Base-by-base conservation (phyloP, 2,797 vertebrate species). In the Acanthurus lineatus region DNA sequence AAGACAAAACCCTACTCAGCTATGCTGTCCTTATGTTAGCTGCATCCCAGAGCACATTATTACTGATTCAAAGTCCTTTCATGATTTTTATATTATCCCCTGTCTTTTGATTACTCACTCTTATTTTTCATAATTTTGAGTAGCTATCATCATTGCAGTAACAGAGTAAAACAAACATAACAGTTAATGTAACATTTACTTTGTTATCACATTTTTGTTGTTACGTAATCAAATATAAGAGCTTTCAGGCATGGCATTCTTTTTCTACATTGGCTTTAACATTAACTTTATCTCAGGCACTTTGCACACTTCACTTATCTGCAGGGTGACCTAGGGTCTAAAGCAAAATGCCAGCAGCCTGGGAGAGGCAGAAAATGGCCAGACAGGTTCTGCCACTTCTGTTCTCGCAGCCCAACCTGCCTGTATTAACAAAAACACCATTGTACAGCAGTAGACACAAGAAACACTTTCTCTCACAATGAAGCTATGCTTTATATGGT, bases 301-400 rank as follows among this genome's bases (percentile, higher is more conserved):
- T 20, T 45, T 62, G 68, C 59, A 57, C 48, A 35, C 45, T 62
- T 6, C 53, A 17, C 49, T 79, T 65, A 65, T 81, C 75, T 69
- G 17, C 49, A 67, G 32, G 51, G 44, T 73, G 69, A 84, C 68
- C 66, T 80, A n/a, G n/a, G 68, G 20, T 75, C 57, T 59, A 57
- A 38, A 76, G 73, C 72, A 77, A 61, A 77, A 17, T 6, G 40
- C 40, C 1, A 0, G 56, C 60, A 22, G 69, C 79, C 47, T 20
- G 66, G 69, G 57, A 59, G 57, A 79, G 32, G 65, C 63, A 48
- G 45, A 54, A 62, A 79, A 73, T 0, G 3, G 56, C 22, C 73
- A 47, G 56, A 91, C 89, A 79, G 87, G 91, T 92, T 90, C 73
- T 76, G 66, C 89, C 67, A 82, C 86, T 90, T 91, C 84, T 89